Conservation (phyloP, 92 coral and sea anemone genomes). For the Paragorgia papillata region DNA sequence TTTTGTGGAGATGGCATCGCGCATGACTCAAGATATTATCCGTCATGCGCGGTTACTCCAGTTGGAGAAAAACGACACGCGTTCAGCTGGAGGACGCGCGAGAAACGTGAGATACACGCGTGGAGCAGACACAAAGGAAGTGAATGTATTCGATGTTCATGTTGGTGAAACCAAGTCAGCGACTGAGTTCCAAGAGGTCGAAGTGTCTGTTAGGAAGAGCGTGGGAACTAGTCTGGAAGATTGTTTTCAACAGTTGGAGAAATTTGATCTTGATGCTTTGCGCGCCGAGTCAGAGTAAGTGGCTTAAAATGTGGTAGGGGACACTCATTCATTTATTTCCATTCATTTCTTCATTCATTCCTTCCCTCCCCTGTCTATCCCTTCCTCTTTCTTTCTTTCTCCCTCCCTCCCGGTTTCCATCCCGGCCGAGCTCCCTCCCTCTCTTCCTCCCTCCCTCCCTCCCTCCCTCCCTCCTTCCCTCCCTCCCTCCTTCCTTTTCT, state of each 20-base stretch:
- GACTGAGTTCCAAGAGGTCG: constrained; percentile 48
- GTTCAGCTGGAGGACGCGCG: constrained; percentile 15
- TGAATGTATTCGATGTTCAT: constrained; percentile 55
- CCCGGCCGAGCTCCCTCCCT: no score
- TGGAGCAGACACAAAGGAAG: constrained; percentile 64
- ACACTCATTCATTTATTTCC: background rate
- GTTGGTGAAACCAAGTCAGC: constrained; percentile 48
- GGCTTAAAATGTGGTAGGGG: no score
- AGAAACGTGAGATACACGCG: constrained; percentile 44
- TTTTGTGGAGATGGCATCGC: constrained; percentile 88
- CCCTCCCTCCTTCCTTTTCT: no score
- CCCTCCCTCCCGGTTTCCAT: background rate
- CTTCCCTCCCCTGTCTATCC: background rate
- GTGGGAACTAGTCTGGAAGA: constrained; percentile 85
- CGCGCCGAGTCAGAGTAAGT: constrained; percentile 96
- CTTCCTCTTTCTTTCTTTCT: background rate
- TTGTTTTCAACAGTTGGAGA: constrained; percentile 79
- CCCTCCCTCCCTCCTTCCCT: no score
- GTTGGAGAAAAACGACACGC: constrained; percentile 19
- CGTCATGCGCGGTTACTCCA: constrained; percentile 61
- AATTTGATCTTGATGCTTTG: constrained; percentile 69
- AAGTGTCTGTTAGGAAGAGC: constrained; percentile 78
- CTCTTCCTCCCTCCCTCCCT: no score
- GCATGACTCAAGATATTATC: constrained; percentile 94
- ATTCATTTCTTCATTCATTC: background rate